phyloP scores from a whole-genome alignment of 1,140 invertebrate species.

The Lycorma delicatula region DNA sequence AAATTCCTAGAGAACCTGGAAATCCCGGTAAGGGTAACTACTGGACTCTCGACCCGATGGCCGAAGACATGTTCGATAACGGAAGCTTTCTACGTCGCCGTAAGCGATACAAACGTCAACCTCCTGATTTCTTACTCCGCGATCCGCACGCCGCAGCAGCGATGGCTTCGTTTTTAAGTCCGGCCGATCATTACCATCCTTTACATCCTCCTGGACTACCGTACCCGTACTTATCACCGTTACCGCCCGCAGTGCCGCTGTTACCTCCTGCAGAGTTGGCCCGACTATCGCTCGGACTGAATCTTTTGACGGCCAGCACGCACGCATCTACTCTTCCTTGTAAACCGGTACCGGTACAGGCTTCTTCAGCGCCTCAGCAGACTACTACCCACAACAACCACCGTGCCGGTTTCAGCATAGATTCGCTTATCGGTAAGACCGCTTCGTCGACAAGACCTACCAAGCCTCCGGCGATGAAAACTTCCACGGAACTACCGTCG shows the following conservation, averaged over 20 bases:
- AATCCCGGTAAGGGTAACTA: conserved; percentile 99
- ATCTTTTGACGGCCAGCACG: conserved; percentile 35
- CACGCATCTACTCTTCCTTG: conserved; percentile 35
- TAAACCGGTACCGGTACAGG: conserved; percentile 42
- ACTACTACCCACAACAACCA: conserved; percentile 11
- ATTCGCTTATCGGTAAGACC: conserved; percentile 43
- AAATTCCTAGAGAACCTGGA: conserved; percentile 94
- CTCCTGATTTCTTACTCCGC: conserved; percentile 46
- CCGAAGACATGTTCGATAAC: conserved; percentile 99
- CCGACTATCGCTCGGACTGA: conserved; percentile 39
- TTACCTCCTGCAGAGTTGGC: conserved; percentile 42
- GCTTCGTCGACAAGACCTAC: conserved; percentile 1
- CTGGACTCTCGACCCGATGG: conserved; percentile 94
- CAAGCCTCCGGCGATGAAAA: background rate
- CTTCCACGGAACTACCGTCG: conserved; percentile 2
- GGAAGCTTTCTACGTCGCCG: conserved; percentile 90
- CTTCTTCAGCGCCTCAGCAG: conserved; percentile 21
- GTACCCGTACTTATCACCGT: conserved; percentile 39
- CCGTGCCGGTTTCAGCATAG: conserved; percentile 42
- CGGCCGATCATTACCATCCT: conserved; percentile 28
- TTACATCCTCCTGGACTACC: conserved; percentile 34
- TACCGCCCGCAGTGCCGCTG: conserved; percentile 40
- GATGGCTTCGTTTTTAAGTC: conserved; percentile 41
- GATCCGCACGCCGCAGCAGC: conserved; percentile 38
- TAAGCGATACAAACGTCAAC: conserved; percentile 89